These are phyloP conservation scores for Caenorhabditis sinica DNA, from an alignment of 2,888 invertebrate genomes.

Conservation along the genomic window DNA sequence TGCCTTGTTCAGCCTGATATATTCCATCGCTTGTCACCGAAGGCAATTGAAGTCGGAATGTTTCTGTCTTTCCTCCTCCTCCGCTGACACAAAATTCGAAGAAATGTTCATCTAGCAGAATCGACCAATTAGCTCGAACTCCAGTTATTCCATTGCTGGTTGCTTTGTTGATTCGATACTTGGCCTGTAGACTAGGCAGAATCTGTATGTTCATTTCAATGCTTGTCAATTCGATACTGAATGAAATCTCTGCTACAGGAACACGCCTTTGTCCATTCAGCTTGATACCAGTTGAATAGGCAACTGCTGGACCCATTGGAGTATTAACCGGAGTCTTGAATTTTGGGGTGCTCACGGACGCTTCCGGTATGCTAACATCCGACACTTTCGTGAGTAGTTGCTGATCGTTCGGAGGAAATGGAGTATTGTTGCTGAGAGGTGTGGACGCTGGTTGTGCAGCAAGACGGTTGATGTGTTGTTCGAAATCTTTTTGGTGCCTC, in stretches of 20 bases:
- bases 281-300: neutral
- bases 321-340: neutral
- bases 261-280: conserved; percentile 27
- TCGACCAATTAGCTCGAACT: conserved; percentile 88
- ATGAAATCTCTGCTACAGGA: conserved; percentile 54
- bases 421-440: conserved; percentile 23
- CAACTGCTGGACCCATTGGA: neutral
- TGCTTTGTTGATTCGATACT: conserved; percentile 96
- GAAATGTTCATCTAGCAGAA: conserved; percentile 68
- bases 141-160: conserved; percentile 70
- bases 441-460: conserved; percentile 65
- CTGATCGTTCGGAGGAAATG: conserved; percentile 34
- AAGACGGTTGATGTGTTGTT: conserved; percentile 70
- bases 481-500: conserved; percentile 78
- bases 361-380: conserved; percentile 9
- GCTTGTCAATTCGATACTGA: conserved; percentile 59
- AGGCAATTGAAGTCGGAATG: conserved; percentile 67
- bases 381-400: conserved; percentile 9
- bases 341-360: neutral
- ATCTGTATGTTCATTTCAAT: conserved; percentile 95
- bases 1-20: conserved; percentile 63
- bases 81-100: conserved; percentile 71
- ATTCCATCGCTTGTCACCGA: conserved; percentile 65
- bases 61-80: conserved; percentile 63
- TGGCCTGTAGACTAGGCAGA: conserved; percentile 96